A percentile compares a stretch with the other conserved stretches of the same genome.
These are phyloP conservation scores for Drosophila bifasciata DNA, from an alignment of 1,140 invertebrate genomes.

Conservation along the genomic window DNA sequence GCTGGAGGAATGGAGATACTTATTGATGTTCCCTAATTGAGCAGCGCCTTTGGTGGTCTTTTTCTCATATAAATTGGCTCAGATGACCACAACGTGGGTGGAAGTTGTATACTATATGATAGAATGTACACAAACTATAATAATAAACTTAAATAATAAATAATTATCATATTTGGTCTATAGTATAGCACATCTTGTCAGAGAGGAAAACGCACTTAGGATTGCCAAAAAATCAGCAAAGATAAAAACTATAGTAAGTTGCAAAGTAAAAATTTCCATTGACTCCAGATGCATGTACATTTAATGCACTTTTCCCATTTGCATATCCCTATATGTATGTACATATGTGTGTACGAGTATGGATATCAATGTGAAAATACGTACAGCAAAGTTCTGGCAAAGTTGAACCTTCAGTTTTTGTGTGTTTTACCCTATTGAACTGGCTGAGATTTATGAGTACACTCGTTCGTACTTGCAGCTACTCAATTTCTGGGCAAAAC, in stretches of 20 bases:
- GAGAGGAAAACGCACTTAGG: constrained; percentile 9
- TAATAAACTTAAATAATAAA: constrained; percentile 11
- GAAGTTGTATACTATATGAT: neutral
- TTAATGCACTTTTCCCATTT: constrained; percentile 67
- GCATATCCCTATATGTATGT: constrained; percentile 28
- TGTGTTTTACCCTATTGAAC: constrained; percentile 80
- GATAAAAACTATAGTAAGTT: neutral
- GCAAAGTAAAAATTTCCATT: neutral
- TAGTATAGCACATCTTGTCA: no score
- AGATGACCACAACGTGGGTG: constrained; percentile 20
- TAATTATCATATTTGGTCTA: constrained; percentile 24
- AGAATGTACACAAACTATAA: neutral
- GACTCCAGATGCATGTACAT: constrained; percentile 19
- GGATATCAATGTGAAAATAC: constrained; percentile 40
- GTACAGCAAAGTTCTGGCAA: constrained; percentile 18
- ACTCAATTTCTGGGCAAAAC: constrained; percentile 75
- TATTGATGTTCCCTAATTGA: constrained; percentile 72
- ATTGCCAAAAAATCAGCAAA: constrained; percentile 6
- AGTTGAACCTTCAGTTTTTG: constrained; percentile 60
- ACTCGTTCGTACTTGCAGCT: constrained; percentile 45
- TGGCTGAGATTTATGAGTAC: constrained; percentile 71
- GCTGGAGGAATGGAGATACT: constrained; percentile 28
- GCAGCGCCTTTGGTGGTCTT: constrained; percentile 56
- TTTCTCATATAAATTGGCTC: constrained; percentile 59
- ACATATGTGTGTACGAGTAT: constrained; percentile 15